Evolutionary conservation across 2,888 invertebrate species (phyloP).

Genomic region (Plemyria rubiginata): DNA sequence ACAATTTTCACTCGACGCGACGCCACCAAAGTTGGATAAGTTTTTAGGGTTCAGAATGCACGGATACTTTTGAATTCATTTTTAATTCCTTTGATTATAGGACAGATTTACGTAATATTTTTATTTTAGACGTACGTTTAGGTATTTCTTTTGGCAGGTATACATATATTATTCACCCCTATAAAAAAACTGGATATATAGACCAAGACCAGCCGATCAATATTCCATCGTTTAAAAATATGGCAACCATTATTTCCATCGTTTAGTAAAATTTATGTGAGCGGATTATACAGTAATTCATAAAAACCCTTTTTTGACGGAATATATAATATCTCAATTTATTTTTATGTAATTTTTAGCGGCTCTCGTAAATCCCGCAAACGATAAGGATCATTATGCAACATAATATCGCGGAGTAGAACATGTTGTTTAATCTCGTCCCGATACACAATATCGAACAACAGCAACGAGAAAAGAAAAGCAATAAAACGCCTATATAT

Average conservation of each 20-base stretch:
- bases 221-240: too few species aligned
- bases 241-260: neutral
- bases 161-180: too few species aligned
- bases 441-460: constrained; percentile 70
- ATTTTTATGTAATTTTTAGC: neutral
- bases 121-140: neutral
- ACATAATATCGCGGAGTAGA: constrained; percentile 44
- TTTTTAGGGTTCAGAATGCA: constrained; percentile 54
- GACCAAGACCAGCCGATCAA: too few species aligned
- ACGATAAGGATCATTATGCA: constrained; percentile 34
- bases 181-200: too few species aligned
- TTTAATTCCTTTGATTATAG: neutral
- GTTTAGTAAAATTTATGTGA: neutral
- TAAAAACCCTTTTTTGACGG: too few species aligned
- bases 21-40: constrained; percentile 51
- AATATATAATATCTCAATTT: too few species aligned
- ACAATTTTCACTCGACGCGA: constrained; percentile 67
- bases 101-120: neutral
- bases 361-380: constrained; percentile 9
- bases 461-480: constrained; percentile 65
- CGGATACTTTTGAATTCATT: neutral
- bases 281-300: too few species aligned
- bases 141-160: too few species aligned
- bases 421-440: constrained; percentile 58
- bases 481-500: constrained; percentile 82